Evolutionary conservation across 2,888 invertebrate species (phyloP).

Genomic region (Zaprionus bogoriensis): DNA sequence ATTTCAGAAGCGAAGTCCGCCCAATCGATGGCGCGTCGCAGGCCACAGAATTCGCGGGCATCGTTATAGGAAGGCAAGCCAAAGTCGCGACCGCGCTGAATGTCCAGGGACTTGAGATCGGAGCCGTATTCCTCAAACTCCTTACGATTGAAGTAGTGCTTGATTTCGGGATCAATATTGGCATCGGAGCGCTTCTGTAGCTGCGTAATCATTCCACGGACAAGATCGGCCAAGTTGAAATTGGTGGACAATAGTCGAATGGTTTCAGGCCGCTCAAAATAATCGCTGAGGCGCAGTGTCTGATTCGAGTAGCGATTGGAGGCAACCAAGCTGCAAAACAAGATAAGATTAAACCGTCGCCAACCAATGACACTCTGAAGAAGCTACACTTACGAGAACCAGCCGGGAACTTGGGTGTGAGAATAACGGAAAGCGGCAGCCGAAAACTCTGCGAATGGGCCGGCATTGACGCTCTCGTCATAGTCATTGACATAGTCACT

Average conservation of each 20-base stretch:
- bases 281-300: slow-evolving; percentile 74
- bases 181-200: slow-evolving; percentile 89
- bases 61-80: slow-evolving; percentile 75
- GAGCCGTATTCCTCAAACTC: slow-evolving; percentile 85
- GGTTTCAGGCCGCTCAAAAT: slow-evolving; percentile 61
- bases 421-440: slow-evolving; percentile 86
- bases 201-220: slow-evolving; percentile 89
- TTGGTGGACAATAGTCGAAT: slow-evolving; percentile 77
- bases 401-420: slow-evolving; percentile 84
- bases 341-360: too few species aligned
- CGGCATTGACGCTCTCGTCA: slow-evolving; percentile 83
- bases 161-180: slow-evolving; percentile 85
- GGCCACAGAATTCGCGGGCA: slow-evolving; percentile 69
- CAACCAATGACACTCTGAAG: too few species aligned
- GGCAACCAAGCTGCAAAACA: slow-evolving; percentile 63
- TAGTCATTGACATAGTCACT: slow-evolving; percentile 83
- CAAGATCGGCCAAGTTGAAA: slow-evolving; percentile 86
- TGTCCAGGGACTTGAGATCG: slow-evolving; percentile 77
- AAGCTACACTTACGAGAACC: slow-evolving; percentile 83
- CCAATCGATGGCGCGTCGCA: slow-evolving; percentile 72
- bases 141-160: slow-evolving; percentile 75
- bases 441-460: slow-evolving; percentile 85
- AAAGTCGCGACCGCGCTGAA: slow-evolving; percentile 76
- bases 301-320: slow-evolving; percentile 64
- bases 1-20: slow-evolving; percentile 85